A percentile compares a stretch with the other conserved stretches of the same genome.
These are phyloP conservation scores for Latrodectus elegans DNA, from an alignment of 2,888 invertebrate genomes.

Conservation along the genomic window DNA sequence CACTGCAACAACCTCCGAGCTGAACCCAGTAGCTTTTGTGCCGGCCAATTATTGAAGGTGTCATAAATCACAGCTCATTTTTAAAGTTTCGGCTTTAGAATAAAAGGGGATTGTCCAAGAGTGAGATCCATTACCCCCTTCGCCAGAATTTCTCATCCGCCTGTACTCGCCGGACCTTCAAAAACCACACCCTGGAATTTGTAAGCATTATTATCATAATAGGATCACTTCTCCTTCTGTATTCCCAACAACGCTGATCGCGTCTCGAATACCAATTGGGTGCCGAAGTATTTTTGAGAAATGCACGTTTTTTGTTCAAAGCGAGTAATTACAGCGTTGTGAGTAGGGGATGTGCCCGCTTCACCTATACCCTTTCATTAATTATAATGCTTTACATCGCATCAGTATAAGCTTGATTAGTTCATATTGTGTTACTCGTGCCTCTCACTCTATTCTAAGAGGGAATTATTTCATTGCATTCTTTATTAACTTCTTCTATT, in stretches of 20 bases:
- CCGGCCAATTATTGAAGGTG: not conserved
- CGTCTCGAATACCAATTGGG: conserved; percentile 42
- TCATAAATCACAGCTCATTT: conserved; percentile 62
- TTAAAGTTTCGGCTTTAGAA: conserved; percentile 9
- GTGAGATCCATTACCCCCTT: conserved; percentile 5
- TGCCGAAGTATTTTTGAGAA: conserved; percentile 6
- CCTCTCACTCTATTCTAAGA: no score
- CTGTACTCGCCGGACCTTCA: conserved; percentile 7
- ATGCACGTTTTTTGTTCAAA: not conserved
- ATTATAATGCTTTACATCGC: not conserved
- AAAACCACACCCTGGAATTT: conserved; percentile 66
- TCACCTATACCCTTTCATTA: not conserved
- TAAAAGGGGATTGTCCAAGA: conserved; percentile 8
- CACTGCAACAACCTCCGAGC: not conserved
- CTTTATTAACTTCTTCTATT: no score
- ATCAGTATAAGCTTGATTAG: not conserved
- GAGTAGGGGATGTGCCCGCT: not conserved
- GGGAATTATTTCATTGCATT: no score
- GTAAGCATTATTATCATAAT: conserved; percentile 59
- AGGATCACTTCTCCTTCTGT: conserved; percentile 48
- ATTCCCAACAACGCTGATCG: conserved; percentile 20
- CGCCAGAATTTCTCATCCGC: not conserved
- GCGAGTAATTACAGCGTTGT: not conserved
- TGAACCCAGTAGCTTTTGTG: not conserved
- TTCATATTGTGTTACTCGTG: no score